Conservation (phyloP, 1,140 invertebrate species). For the Pogonognathellus flavescens region DNA sequence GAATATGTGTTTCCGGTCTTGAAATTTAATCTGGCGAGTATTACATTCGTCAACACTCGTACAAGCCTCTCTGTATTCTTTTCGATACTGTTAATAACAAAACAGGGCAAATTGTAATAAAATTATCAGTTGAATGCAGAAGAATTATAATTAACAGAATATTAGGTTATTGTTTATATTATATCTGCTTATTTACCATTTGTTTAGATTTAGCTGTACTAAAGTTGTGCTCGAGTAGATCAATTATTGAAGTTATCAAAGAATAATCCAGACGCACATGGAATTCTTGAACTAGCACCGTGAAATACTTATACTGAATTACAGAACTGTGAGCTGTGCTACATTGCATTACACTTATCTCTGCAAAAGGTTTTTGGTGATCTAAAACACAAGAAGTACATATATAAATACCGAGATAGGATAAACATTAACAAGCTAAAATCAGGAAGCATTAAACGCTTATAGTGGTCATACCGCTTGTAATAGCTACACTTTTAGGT, state of each 20-base stretch:
- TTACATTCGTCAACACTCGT: conserved; percentile 67
- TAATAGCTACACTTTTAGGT: conserved; percentile 83
- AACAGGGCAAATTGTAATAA: conserved; percentile 30
- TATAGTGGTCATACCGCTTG: not conserved
- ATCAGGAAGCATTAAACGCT: conserved; percentile 11
- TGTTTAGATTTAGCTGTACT: conserved; percentile 51
- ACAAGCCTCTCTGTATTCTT: conserved; percentile 65
- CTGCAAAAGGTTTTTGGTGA: conserved; percentile 92
- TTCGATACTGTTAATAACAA: conserved; percentile 55
- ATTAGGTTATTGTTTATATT: too few relatives aligned
- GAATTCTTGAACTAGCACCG: conserved; percentile 95
- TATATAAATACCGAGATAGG: conserved; percentile 38
- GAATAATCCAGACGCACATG: conserved; percentile 94
- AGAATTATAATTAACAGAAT: conserved; percentile 72
- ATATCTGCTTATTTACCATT: conserved; percentile 54
- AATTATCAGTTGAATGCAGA: too few relatives aligned
- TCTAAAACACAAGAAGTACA: conserved; percentile 60
- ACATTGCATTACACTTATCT: conserved; percentile 91
- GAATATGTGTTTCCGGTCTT: conserved; percentile 94
- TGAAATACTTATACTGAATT: conserved; percentile 94
- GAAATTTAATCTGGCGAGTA: conserved; percentile 72
- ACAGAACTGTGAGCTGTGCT: conserved; percentile 89
- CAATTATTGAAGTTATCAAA: conserved; percentile 88
- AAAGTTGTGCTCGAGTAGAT: conserved; percentile 75
- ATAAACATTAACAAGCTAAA: conserved; percentile 40